Conservation (phyloP, 1,140 invertebrate genomes). For the Pseudachorutes palmiensis region DNA sequence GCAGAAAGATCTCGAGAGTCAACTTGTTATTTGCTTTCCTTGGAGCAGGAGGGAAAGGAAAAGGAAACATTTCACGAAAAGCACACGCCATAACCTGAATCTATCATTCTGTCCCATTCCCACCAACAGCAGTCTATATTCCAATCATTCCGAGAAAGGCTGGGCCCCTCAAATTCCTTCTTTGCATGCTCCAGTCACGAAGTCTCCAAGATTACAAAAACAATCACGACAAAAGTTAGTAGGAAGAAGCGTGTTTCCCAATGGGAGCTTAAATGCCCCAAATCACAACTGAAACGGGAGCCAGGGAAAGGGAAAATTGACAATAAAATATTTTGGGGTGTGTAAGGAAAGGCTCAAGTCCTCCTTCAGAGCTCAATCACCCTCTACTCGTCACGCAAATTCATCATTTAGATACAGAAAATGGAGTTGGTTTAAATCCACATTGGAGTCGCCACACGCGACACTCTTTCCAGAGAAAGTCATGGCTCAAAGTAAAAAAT, state of each 20-base stretch:
- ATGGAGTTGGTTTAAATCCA: neutral
- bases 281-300: neutral
- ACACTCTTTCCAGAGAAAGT: no score
- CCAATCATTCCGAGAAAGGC: neutral
- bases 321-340: neutral
- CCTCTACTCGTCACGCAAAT: neutral
- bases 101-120: neutral
- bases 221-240: no score
- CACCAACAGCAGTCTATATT: neutral
- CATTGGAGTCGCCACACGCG: neutral
- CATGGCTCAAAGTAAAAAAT: no score
- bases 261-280: neutral
- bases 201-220: neutral
- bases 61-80: no score
- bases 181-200: conserved; percentile 9
- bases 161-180: neutral
- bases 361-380: neutral
- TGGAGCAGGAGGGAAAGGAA: no score
- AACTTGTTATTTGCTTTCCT: no score
- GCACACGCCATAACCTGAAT: neutral
- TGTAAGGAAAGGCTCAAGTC: neutral
- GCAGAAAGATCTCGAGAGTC: no score
- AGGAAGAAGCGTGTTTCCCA: no score
- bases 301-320: neutral
- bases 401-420: neutral